Base-by-base conservation (phyloP, 2,888 invertebrate genomes). In the Parnassius smintheus region DNA sequence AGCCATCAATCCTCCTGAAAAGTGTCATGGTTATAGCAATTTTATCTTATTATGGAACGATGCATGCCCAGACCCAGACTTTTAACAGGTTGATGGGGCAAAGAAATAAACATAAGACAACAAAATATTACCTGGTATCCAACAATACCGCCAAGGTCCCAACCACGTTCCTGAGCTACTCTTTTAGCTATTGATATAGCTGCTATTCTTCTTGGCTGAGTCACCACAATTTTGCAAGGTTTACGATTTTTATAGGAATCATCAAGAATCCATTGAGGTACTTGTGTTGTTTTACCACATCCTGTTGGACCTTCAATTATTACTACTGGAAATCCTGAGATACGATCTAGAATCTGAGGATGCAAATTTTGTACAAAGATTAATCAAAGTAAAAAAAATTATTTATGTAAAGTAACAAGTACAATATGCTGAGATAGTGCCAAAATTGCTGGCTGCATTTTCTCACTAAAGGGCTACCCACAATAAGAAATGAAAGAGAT, bases 241-340 rank as follows among this genome's bases (percentile, higher is more conserved):
- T 90, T 88, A 35, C 93, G 92, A 41, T 92, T 92, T 55, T 93
- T 88, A 61, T 92, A 94, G 68, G 94, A 94, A 70, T 95, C 93
- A 72, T 98, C 97, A n/a, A 98, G 86, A 68, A 99, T 97, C 88
- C 95, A 98, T 81, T 98, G 98, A 0, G 98, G 98, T 0, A 97
- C 96, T 85, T 97, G 96, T 13, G 92, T 92, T 3, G 98, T 97
- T 85, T 97, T 97, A 18, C 99, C 99, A 81, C 98, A 98, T 1
- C 99, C 99, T 0, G 99, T 99, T 0, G 96, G 95, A 1, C 99
- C 99, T 85, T 98, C 95, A 53, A 99, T 94, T 11, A 99, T 93
- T 0, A 96, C 93, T 0, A 98, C 96, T 59, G 94, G 94, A 78
- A 94, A 95, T 1, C 92, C 90, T 18, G 93, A 88, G 10, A 98